Conservation (phyloP, 2,113 vertebrate species). For the Lepisosteus osseus region DNA sequence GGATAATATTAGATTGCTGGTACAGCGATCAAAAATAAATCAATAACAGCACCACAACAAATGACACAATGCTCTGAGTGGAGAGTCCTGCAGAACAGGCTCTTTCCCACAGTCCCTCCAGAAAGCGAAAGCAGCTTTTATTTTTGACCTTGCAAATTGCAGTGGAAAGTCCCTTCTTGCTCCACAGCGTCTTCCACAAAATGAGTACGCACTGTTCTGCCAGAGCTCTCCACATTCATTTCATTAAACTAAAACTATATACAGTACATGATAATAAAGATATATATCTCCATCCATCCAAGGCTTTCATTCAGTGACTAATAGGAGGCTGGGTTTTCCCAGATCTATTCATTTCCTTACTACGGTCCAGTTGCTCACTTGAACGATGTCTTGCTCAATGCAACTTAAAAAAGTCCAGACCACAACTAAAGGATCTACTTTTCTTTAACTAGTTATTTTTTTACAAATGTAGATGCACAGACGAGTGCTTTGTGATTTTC, state of each 20-base stretch:
- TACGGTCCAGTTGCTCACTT: too few species aligned
- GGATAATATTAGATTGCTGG: too few species aligned
- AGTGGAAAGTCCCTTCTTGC: not conserved
- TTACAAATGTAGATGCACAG: too few species aligned
- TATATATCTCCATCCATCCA: not conserved
- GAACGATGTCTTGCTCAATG: too few species aligned
- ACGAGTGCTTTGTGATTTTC: too few species aligned
- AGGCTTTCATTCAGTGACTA: not conserved
- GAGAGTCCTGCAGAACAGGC: conserved; percentile 36
- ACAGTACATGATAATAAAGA: conserved; percentile 32
- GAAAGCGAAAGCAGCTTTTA: conserved; percentile 7
- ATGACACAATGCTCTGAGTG: not conserved
- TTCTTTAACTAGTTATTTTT: too few species aligned
- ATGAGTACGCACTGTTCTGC: conserved; percentile 16
- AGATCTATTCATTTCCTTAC: not conserved
- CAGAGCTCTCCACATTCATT: conserved; percentile 33
- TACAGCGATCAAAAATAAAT: too few species aligned
- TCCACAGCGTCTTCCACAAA: conserved; percentile 7
- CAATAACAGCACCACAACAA: too few species aligned
- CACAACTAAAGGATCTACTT: too few species aligned
- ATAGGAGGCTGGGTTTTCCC: conserved; percentile 24
- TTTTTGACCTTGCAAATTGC: not conserved
- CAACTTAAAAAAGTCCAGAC: too few species aligned
- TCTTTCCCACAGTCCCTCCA: conserved; percentile 15
- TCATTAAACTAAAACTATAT: conserved; percentile 26